Base-by-base conservation (phyloP, 2,888 invertebrate genomes). In the Lobophora halterata region DNA sequence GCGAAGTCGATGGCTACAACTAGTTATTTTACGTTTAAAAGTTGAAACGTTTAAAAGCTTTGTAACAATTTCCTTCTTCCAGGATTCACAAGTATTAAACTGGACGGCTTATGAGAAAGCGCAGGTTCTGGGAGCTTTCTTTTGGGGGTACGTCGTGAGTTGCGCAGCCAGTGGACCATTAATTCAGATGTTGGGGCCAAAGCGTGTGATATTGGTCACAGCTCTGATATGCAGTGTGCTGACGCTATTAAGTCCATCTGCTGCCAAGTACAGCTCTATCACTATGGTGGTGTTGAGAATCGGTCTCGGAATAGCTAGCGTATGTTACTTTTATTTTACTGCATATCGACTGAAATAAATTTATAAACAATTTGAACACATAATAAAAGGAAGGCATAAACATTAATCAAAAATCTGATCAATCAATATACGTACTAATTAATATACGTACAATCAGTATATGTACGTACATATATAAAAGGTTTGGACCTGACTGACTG, bases 71-170 rank as follows among this genome's bases (percentile, higher is more conserved):
- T 21, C 7, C n/a, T n/a, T 33, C n/a, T 44, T 53, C 35, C 31
- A 56, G 55, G 26, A 19, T 11, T 43, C 50, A n/a, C 49, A 53
- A 33, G 30, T 12, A 1, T 20, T 60, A 8, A 48, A 58, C 19
- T 91, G 90, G 90, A 74, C 77, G 20, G 62, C 78, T 11, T 71
- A 76, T 37, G 76, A 88, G 41, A 89, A 90, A 63, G 89, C 89
- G 0, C 52, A 85, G 5, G 75, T 91, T 1, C 52, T 91, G 19
- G 89, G 89, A 1, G 79, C 88, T 2, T 91, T 88, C 52, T 91
- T 90, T 50, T 90, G 90, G 85, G 91, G 91, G 2, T 90, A 90
- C 52, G 74, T 88, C 32, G 49, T 88, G 1, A 3, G 83, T 88
- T 43, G 61, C 3, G 10, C 29, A 1, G 5, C 41, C 1, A 43